Evolutionary conservation across 2,888 invertebrate genomes (phyloP), one percentile per base, ranked within the genome.

Genomic region (Drosophila hamatofila): DNA sequence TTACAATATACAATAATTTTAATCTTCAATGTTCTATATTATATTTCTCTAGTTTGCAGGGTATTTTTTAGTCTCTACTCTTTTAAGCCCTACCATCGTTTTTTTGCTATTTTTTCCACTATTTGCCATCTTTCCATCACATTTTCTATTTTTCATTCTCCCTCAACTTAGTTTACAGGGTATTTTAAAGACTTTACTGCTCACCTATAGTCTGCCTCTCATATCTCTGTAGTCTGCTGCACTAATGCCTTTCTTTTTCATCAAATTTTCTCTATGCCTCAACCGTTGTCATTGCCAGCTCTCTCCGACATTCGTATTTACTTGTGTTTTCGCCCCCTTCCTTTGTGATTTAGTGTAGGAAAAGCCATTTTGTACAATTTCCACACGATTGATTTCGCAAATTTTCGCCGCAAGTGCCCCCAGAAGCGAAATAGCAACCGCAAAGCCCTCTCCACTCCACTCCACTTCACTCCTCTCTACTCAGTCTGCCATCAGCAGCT

Each of bases 331-430:
- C 54, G 46, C 25, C 46, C 66, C 60, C 54, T 64, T 14, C 57
- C 25, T 37, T 37, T 48, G 68, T 78, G 84, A 88, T 81, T 89
- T 89, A 82, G 81, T 62, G 75, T 72, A 71, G 70, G 78, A 69
- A 87, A 89, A 89, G 85, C 89, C 82, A 85, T 85, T 85, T 84
- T 78, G 85, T 84, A 80, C 89, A 85, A 89, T 88, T 86, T 86
- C 85, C 88, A 89, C 78, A 80, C 85, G 89, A 86, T 86, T 86
- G 89, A 86, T 84, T 89, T 89, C 83, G 88, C 85, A 86, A 89
- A 87, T 87, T 87, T 78, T 88, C 78, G 72, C 85, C 83, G 83
- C 82, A 83, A 82, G 80, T 79, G 74, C 74, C 63, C 65, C 74
- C 58, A 75, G 59, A 54, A 56, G 75, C 48, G 48, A 59, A 63